Base-by-base conservation (phyloP, 2,888 invertebrate species). In the Agrochola lychnidis region DNA sequence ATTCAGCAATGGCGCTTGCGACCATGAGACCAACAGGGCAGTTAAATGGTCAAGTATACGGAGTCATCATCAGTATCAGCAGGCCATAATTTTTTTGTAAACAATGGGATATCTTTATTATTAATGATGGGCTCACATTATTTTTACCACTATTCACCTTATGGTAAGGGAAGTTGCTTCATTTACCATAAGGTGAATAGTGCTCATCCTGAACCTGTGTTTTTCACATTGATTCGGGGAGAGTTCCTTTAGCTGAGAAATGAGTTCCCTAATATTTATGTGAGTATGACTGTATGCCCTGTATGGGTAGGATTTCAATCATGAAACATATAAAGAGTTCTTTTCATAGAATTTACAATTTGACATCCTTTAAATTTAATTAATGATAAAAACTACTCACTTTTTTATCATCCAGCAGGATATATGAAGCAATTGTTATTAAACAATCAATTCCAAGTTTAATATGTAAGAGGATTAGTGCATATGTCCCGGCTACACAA, bases 341-440 rank as follows among this genome's bases (percentile, higher is more conserved):
- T 16, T n/a, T 36, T n/a, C 6, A 40, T 57, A 57, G n/a, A 56
- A 56, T 36, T 61, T 36, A 36, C 36, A 62, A 1, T 10, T 51
- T 22, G 9, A 10, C 36, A 36, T 9, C 36, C 16, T 30, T 45
- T 22, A 6, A 19, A 19, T 51, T 19, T n/a, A 67, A 40, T 64
- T 10, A n/a, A 64, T 57, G 4, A 16, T 61, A 0, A 62, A 36
- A 30, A 70, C 19, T 61, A 92, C 94, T 93, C 81, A 96, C 96
- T 86, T 93, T 92, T 72, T 87, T 82, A 4, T 68, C 9, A 71
- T 91, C 84, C 70, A 90, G 53, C 53, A 95, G 89, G 6, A 95
- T 79, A 84, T 92, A 95, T 16, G 61, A 22, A 0, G 90, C 30
- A 79, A 93, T 86, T 63, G 48, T 72, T 4, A 79, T 2, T 16